Conservation (phyloP, 2,113 vertebrate species). For the Campylomormyrus tamandua region DNA sequence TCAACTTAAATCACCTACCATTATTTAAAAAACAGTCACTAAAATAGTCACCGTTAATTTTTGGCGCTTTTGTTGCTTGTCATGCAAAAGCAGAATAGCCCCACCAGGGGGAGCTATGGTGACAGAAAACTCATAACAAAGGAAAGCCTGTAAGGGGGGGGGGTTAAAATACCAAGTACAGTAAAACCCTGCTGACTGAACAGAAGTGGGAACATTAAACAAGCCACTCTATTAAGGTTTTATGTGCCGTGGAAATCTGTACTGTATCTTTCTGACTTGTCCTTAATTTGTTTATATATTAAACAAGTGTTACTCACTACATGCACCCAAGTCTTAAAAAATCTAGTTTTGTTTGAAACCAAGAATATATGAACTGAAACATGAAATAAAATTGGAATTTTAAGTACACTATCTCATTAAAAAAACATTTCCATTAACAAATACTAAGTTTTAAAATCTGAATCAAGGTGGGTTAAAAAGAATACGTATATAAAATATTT, state of each 20-base stretch:
- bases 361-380: not conserved
- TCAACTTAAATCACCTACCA: not conserved
- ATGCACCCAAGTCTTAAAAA: not conserved
- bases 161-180: not conserved
- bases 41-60: conserved; percentile 8
- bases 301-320: not conserved
- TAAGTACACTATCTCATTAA: not conserved
- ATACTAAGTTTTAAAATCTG: not conserved
- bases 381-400: not conserved
- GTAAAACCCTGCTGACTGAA: not conserved
- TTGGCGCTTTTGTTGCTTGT: not conserved
- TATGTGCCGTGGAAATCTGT: not conserved
- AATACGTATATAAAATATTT: not conserved
- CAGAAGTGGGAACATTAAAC: not conserved
- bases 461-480: not conserved
- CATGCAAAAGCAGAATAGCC: not conserved
- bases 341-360: not conserved
- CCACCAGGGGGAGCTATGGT: conserved; percentile 52
- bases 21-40: not conserved
- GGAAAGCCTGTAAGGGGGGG: not conserved
- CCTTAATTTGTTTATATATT: not conserved
- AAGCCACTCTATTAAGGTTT: not conserved
- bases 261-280: not conserved
- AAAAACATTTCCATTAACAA: not conserved
- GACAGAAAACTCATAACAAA: conserved; percentile 27